Conservation (phyloP, 2,797 vertebrate genomes). For the Thamnophis elegans region DNA sequence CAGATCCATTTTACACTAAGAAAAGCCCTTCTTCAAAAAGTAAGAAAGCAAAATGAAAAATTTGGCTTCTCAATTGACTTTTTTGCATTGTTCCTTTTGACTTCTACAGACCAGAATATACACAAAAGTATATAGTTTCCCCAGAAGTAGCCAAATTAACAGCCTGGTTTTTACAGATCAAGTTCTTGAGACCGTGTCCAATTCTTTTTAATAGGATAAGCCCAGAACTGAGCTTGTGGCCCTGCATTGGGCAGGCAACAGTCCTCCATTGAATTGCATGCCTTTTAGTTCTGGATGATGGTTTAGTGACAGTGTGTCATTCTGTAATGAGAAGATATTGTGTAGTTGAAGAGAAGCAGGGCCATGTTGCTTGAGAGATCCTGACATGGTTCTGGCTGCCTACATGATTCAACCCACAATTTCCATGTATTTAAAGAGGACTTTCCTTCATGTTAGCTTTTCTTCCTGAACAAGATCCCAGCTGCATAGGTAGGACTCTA, state of each 20-base stretch:
- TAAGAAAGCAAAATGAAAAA: not conserved
- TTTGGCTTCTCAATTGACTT: not conserved
- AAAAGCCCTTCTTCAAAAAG: not conserved
- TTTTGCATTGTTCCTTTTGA: not conserved
- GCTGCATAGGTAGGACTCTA: not conserved
- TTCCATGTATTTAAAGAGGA: not conserved
- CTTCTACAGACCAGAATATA: not conserved
- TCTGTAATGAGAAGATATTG: not conserved
- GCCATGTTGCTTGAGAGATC: too few relatives aligned
- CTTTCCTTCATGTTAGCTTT: not conserved
- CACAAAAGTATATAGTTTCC: not conserved
- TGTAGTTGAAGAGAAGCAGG: not conserved
- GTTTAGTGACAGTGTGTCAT: not conserved
- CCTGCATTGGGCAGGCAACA: too few relatives aligned
- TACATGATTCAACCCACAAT: not conserved
- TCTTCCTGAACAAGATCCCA: not conserved
- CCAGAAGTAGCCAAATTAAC: not conserved
- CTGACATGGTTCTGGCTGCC: not conserved
- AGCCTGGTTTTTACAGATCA: not conserved
- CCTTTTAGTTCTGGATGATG: not conserved
- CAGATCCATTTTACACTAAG: not conserved
- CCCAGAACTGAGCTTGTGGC: not conserved
- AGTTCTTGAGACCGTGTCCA: not conserved
- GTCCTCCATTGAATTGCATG: not conserved
- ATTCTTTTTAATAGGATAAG: not conserved